Evolutionary conservation across 2,888 invertebrate species (phyloP).

Genomic region (Ormia ochracea): DNA sequence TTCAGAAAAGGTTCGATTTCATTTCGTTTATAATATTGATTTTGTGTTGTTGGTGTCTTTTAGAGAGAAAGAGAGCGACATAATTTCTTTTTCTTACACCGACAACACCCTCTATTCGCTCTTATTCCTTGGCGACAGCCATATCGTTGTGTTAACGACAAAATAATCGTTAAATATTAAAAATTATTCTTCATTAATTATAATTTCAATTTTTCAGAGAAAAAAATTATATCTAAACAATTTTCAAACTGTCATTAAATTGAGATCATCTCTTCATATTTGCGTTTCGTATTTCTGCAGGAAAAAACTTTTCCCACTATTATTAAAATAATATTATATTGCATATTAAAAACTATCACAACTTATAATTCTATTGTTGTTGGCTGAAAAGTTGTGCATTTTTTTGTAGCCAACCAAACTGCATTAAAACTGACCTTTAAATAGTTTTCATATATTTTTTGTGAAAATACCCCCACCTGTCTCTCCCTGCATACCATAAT

Average conservation of each 20-base stretch:
- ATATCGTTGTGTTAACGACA: too few species aligned
- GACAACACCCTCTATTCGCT: too few species aligned
- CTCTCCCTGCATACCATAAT: slow-evolving; percentile 11
- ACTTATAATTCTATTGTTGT: not conserved
- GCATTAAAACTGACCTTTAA: slow-evolving; percentile 60
- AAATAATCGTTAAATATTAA: too few species aligned
- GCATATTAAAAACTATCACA: slow-evolving; percentile 1
- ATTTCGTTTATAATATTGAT: too few species aligned
- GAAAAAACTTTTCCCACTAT: not conserved
- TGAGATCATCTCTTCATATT: not conserved
- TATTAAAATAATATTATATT: not conserved
- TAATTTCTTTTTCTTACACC: too few species aligned
- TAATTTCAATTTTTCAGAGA: not conserved
- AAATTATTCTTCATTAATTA: too few species aligned
- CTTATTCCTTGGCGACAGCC: too few species aligned
- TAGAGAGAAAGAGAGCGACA: too few species aligned
- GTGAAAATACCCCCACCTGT: slow-evolving; percentile 30
- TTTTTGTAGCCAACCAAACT: slow-evolving; percentile 38
- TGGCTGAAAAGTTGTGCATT: slow-evolving; percentile 7
- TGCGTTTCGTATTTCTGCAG: not conserved
- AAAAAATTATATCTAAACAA: too few species aligned
- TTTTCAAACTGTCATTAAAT: too few species aligned
- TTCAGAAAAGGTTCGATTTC: too few species aligned
- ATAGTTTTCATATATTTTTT: slow-evolving; percentile 53
- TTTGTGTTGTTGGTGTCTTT: too few species aligned